A percentile compares a stretch with the other conserved stretches of the same genome.
Conservation (phyloP, 2,888 invertebrate genomes). For the Petrolisthes manimaculis region DNA sequence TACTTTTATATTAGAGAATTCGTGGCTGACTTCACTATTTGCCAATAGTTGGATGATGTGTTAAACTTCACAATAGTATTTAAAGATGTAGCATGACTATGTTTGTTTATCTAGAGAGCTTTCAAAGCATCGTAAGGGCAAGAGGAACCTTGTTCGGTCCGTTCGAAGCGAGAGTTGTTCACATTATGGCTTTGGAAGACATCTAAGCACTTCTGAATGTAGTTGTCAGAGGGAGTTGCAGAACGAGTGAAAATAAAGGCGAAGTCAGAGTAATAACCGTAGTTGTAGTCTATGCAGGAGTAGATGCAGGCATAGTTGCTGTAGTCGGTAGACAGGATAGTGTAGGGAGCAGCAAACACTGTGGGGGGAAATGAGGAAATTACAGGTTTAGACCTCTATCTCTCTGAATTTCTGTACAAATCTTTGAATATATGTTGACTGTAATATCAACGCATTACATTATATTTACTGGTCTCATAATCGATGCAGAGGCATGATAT, state of each 20-base stretch:
- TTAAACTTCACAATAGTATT: too few relatives aligned
- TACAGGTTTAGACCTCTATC: too few relatives aligned
- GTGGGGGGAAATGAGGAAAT: not conserved
- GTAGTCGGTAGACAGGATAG: constrained; percentile 26
- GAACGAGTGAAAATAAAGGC: constrained; percentile 28
- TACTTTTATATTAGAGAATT: too few relatives aligned
- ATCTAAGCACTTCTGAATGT: constrained; percentile 8
- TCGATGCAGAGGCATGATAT: too few relatives aligned
- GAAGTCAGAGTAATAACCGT: constrained; percentile 25
- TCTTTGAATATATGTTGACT: too few relatives aligned
- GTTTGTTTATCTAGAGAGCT: too few relatives aligned
- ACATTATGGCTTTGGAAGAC: constrained; percentile 17
- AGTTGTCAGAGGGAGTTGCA: not conserved
- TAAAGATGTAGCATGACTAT: too few relatives aligned
- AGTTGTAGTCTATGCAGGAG: constrained; percentile 28
- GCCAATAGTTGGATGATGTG: too few relatives aligned
- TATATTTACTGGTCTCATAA: not conserved
- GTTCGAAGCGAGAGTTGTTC: not conserved
- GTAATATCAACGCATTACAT: too few relatives aligned
- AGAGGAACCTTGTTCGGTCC: not conserved
- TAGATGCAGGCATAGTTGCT: constrained; percentile 32
- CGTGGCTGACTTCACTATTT: too few relatives aligned
- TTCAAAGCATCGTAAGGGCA: not conserved
- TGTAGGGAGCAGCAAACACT: constrained; percentile 22
- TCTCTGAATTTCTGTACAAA: too few relatives aligned